Percentiles rank a stretch among this genome's conserved stretches.
These are phyloP conservation scores for Morone chrysops DNA, from an alignment of 2,113 vertebrate species.

Conservation along the genomic window DNA sequence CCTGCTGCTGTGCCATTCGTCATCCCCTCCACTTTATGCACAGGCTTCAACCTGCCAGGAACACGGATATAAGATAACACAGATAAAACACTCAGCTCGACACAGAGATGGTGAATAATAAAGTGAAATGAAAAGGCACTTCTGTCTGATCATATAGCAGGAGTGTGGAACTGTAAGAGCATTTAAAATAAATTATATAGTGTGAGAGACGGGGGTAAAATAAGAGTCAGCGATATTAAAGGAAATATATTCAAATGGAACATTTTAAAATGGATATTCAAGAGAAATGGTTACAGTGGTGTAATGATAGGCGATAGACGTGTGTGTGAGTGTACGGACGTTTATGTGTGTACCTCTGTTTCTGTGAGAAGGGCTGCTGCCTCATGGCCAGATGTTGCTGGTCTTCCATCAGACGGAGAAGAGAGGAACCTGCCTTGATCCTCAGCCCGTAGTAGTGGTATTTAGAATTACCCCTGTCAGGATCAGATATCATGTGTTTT, in stretches of 20 bases:
- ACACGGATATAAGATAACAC: not conserved
- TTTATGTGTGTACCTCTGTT: constrained; percentile 87
- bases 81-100: not conserved
- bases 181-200: not conserved
- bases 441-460: constrained; percentile 96
- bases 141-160: constrained; percentile 5
- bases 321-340: not conserved
- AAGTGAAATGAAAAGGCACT: not conserved
- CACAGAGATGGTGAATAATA: constrained; percentile 14
- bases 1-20: constrained; percentile 90
- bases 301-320: not conserved
- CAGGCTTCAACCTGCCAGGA: constrained; percentile 89
- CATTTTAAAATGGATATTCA: not conserved
- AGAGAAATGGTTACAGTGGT: not conserved
- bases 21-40: constrained; percentile 95
- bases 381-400: constrained; percentile 96
- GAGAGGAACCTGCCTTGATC: constrained; percentile 93
- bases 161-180: not conserved
- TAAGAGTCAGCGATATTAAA: not conserved
- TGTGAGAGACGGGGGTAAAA: constrained; percentile 10
- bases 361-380: constrained; percentile 95
- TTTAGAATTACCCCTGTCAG: constrained; percentile 91
- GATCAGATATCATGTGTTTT: constrained; percentile 16
- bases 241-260: not conserved
- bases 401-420: constrained; percentile 93